Percentiles rank a stretch among this genome's conserved stretches.
Conservation (phyloP, 1,140 invertebrate genomes). For the Formica selysi region DNA sequence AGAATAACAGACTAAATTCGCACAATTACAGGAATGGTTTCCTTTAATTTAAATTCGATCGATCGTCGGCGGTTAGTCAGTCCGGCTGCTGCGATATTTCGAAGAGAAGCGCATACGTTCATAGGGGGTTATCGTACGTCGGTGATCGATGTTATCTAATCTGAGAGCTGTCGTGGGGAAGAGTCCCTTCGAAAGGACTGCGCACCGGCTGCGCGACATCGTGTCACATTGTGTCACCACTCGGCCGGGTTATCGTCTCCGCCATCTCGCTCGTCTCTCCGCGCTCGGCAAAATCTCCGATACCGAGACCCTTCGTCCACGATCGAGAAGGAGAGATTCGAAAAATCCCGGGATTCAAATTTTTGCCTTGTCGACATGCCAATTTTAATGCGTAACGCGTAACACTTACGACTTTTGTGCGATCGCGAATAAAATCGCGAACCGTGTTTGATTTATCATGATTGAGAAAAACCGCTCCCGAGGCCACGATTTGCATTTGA, state of each 20-base stretch:
- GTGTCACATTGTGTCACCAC: conserved; percentile 72
- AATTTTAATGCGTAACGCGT: neutral
- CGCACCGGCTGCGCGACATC: conserved; percentile 72
- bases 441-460: conserved; percentile 49
- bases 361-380: neutral
- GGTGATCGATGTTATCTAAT: conserved; percentile 73
- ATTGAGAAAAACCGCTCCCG: neutral
- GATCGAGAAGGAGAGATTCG: neutral
- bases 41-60: conserved; percentile 12
- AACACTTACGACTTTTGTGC: neutral
- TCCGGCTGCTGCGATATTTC: conserved; percentile 64
- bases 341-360: neutral
- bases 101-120: conserved; percentile 45
- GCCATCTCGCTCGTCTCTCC: conserved; percentile 17
- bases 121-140: conserved; percentile 60
- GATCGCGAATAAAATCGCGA: conserved; percentile 25
- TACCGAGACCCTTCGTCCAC: neutral
- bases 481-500: conserved; percentile 23
- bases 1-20: neutral
- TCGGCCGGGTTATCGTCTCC: conserved; percentile 65
- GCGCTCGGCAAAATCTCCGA: conserved; percentile 40
- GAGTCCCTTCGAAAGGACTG: conserved; percentile 57
- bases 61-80: conserved; percentile 51
- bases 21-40: neutral
- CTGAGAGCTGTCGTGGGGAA: conserved; percentile 51